Evolutionary conservation across 2,797 vertebrate species (phyloP).

Genomic region (Chelidonichthys spinosus): DNA sequence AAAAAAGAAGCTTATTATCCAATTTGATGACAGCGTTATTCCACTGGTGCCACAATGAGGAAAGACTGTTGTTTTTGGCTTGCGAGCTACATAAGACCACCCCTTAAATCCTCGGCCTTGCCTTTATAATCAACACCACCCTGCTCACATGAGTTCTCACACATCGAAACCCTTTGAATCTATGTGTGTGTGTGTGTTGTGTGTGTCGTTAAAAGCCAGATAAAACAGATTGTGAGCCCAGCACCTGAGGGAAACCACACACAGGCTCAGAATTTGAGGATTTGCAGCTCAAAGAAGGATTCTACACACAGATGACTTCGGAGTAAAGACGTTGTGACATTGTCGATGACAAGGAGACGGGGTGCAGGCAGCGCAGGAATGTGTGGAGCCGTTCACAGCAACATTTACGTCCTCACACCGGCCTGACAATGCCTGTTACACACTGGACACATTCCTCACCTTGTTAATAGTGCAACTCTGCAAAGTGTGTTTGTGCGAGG

Average conservation of each 20-base stretch:
- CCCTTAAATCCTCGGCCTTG: slow-evolving; percentile 23
- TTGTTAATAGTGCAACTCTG: slow-evolving; percentile 65
- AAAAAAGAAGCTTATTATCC: slow-evolving; percentile 38
- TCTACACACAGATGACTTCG: not conserved
- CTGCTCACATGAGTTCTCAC: slow-evolving; percentile 1
- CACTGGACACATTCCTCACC: slow-evolving; percentile 73
- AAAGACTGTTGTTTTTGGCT: slow-evolving; percentile 39
- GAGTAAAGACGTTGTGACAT: not conserved
- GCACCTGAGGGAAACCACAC: slow-evolving; percentile 34
- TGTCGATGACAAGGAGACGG: not conserved
- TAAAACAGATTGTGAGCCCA: slow-evolving; percentile 26
- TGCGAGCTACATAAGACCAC: slow-evolving; percentile 36
- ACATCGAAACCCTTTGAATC: slow-evolving; percentile 40
- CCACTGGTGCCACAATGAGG: slow-evolving; percentile 29
- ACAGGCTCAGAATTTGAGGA: slow-evolving; percentile 7
- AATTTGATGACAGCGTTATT: not conserved
- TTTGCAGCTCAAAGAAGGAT: slow-evolving; percentile 6
- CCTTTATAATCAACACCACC: slow-evolving; percentile 50
- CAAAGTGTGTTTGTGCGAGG: slow-evolving; percentile 37
- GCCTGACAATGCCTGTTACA: slow-evolving; percentile 60
- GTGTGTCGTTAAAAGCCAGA: slow-evolving; percentile 35
- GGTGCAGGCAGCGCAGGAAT: slow-evolving; percentile 38
- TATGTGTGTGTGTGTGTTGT: slow-evolving; percentile 12
- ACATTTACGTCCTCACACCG: slow-evolving; percentile 61
- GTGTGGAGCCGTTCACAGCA: slow-evolving; percentile 22